Conservation (phyloP, 2,113 vertebrate species). For the Chelonoidis abingdonii region DNA sequence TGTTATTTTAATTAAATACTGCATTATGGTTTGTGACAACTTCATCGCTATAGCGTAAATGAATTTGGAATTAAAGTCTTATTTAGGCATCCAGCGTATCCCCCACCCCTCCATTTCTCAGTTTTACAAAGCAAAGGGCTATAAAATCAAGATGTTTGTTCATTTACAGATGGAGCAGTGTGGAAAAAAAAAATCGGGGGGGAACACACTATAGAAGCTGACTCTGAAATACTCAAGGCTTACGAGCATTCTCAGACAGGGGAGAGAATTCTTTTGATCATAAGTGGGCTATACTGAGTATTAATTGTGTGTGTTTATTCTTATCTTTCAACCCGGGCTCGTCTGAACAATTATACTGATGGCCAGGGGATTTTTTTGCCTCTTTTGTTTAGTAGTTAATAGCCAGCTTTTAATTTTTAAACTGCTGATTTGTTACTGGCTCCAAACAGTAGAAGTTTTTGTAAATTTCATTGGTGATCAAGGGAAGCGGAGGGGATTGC, state of each 20-base stretch:
- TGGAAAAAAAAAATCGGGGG: background rate
- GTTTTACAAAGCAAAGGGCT: conserved; percentile 75
- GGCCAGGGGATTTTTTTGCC: background rate
- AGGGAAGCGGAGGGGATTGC: background rate
- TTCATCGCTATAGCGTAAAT: conserved; percentile 70
- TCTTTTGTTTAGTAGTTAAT: conserved; percentile 54
- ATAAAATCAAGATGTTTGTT: conserved; percentile 80
- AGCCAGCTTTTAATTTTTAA: conserved; percentile 14
- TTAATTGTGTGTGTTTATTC: conserved; percentile 46
- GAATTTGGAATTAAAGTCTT: conserved; percentile 84
- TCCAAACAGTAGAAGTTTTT: conserved; percentile 16
- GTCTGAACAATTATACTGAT: conserved; percentile 36
- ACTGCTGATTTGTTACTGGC: background rate
- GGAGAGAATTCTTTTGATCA: conserved; percentile 44
- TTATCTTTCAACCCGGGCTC: conserved; percentile 44
- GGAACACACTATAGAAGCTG: background rate
- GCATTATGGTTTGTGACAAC: conserved; percentile 83
- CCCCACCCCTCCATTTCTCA: conserved; percentile 65
- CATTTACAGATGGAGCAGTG: conserved; percentile 78
- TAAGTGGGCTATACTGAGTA: conserved; percentile 41
- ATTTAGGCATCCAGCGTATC: conserved; percentile 79
- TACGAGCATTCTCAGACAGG: conserved; percentile 51
- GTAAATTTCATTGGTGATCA: background rate
- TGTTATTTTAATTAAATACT: conserved; percentile 85
- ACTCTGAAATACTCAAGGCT: background rate